Evolutionary conservation across 2,113 vertebrate genomes (phyloP), one percentile per base, ranked within the genome.

Genomic region (Zootoca vivipara): DNA sequence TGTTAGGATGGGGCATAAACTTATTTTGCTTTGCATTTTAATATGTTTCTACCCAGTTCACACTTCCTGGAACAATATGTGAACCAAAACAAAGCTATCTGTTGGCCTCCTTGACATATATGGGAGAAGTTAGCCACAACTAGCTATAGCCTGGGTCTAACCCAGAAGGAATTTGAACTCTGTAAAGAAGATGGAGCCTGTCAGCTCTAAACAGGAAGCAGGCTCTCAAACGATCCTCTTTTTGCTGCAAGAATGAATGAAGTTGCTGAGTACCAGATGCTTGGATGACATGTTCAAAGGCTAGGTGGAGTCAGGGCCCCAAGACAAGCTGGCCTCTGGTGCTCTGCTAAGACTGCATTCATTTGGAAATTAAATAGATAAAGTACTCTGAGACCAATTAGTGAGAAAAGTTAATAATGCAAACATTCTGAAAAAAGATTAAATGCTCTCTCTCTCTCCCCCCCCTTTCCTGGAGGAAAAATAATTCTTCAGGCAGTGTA

Each of bases 331-430:
- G 5, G 6, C 81, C 16, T 12, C 42, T 85, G 15, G 46, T 87
- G 33, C 65, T 62, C 42, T 72, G 46, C 33, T 58, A 81, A 3
- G n/a, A 33, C 81, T 83, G 46, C 12, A 4, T 20, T 10, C 12
- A 30, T 87, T 91, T 81, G 64, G 5, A 86, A 88, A 81, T 38
- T 88, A 89, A 88, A 0, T 1, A 1, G 62, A 35, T 15, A 0
- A 77, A 26, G 4, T 90, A 62, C 5, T 89, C 84, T 78, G 87
- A 90, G 42, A 82, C 1, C 20, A 92, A 18, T 88, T 93, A 90
- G 15, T 69, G 69, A 16, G 89, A 85, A 87, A 88, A 77, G 22
- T 88, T 83, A 86, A 82, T 46, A 86, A 78, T 67, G 15, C 22
- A 73, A 58, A 22, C 33, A 78, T 82, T 70, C 64, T 78, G 85